Conservation (phyloP, 2,113 vertebrate genomes). For the Silurus meridionalis region DNA sequence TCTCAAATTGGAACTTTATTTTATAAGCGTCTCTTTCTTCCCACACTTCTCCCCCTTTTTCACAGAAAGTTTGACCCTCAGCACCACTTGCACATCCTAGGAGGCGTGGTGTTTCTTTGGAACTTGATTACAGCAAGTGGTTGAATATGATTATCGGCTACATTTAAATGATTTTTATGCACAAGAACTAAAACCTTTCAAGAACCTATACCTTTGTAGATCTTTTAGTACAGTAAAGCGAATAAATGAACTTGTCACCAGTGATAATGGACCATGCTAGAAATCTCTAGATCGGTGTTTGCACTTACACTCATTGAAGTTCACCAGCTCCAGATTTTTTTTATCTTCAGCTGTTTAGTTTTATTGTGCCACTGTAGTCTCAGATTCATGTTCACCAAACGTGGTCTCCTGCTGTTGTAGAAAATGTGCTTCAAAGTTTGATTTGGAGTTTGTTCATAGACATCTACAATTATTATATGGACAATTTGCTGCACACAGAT, state of each 20-base stretch:
- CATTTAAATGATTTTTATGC: neutral
- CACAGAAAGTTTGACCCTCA: neutral
- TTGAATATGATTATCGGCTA: neutral
- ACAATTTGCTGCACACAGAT: too few relatives aligned
- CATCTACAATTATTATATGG: too few relatives aligned
- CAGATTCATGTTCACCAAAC: neutral
- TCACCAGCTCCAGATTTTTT: neutral
- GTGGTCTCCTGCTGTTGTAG: neutral
- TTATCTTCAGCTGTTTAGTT: neutral
- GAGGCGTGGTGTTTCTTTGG: neutral
- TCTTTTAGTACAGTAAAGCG: neutral
- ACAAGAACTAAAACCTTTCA: neutral
- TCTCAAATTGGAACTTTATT: conserved; percentile 36
- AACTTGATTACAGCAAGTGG: neutral
- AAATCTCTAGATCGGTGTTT: neutral
- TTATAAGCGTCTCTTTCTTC: conserved; percentile 28
- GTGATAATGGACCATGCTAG: neutral
- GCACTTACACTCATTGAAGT: neutral
- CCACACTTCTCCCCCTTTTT: conserved; percentile 9
- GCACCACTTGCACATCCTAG: neutral
- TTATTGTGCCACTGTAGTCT: neutral
- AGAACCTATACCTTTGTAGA: neutral
- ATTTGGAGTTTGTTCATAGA: too few relatives aligned
- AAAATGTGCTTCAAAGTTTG: too few relatives aligned
- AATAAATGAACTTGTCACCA: neutral